phyloP scores from a whole-genome alignment of 2,797 vertebrate genomes.

The Botia almorhae region DNA sequence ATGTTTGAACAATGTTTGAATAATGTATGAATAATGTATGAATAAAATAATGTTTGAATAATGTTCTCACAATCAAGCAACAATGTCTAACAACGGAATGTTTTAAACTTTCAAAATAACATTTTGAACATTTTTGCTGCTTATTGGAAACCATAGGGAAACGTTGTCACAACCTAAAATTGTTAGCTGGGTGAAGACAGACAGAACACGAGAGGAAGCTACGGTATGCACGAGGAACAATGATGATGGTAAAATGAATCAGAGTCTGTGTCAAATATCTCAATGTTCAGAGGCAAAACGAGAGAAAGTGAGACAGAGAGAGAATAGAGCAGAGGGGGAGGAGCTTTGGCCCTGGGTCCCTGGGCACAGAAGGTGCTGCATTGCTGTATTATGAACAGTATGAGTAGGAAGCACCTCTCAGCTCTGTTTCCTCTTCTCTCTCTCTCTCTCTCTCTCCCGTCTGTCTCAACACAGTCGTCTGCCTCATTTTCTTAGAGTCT shows the following conservation, averaged over 20 bases:
- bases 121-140: too few relatives aligned
- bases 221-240: background rate
- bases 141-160: too few relatives aligned
- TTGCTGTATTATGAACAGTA: slow-evolving; percentile 58
- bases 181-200: background rate
- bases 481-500: slow-evolving; percentile 1
- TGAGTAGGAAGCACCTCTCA: slow-evolving; percentile 42
- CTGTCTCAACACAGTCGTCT: slow-evolving; percentile 2
- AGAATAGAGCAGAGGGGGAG: slow-evolving; percentile 66
- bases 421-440: slow-evolving; percentile 11
- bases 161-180: too few relatives aligned
- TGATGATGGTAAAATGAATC: background rate
- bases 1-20: too few relatives aligned
- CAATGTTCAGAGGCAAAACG: slow-evolving; percentile 31
- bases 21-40: too few relatives aligned
- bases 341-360: slow-evolving; percentile 87
- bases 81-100: too few relatives aligned
- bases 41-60: too few relatives aligned
- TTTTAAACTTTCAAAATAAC: too few relatives aligned
- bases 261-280: slow-evolving; percentile 8
- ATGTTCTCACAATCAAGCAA: too few relatives aligned
- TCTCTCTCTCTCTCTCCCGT: background rate
- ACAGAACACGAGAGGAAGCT: background rate
- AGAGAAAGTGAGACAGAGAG: slow-evolving; percentile 30
- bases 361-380: slow-evolving; percentile 88